Evolutionary conservation across 2,888 invertebrate genomes (phyloP).

Genomic region (Bombylius major): DNA sequence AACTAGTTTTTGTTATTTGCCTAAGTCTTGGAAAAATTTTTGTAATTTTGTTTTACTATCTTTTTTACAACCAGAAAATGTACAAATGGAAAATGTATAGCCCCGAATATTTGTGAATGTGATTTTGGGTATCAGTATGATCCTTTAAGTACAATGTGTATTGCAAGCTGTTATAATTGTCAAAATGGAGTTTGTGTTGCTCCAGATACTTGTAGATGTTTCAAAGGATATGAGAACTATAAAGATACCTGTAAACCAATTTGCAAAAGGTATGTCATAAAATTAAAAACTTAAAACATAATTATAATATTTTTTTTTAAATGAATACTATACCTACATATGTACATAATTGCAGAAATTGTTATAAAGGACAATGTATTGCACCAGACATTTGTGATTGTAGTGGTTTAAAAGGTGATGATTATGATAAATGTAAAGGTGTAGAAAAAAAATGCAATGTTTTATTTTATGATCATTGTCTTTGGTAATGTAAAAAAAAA

Average conservation of each 20-base stretch:
- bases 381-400: slow-evolving; percentile 41
- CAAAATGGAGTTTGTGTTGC: slow-evolving; percentile 27
- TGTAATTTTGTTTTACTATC: too few relatives aligned
- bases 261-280: not conserved
- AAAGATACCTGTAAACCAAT: not conserved
- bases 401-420: slow-evolving; percentile 13
- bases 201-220: slow-evolving; percentile 39
- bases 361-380: slow-evolving; percentile 37
- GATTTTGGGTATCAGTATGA: slow-evolving; percentile 13
- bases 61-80: slow-evolving; percentile 14
- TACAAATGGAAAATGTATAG: slow-evolving; percentile 38
- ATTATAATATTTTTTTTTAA: too few relatives aligned
- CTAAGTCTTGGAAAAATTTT: too few relatives aligned
- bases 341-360: slow-evolving; percentile 10
- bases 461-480: too few relatives aligned
- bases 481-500: slow-evolving; percentile 18
- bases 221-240: slow-evolving; percentile 26
- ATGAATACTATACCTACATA: too few relatives aligned
- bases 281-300: not conserved
- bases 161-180: slow-evolving; percentile 27
- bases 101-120: slow-evolving; percentile 40
- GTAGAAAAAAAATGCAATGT: too few relatives aligned
- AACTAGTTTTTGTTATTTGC: too few relatives aligned
- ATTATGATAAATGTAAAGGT: too few relatives aligned
- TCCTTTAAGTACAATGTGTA: slow-evolving; percentile 19